Conservation (phyloP, 1,140 invertebrate genomes). For the Planococcus citri region DNA sequence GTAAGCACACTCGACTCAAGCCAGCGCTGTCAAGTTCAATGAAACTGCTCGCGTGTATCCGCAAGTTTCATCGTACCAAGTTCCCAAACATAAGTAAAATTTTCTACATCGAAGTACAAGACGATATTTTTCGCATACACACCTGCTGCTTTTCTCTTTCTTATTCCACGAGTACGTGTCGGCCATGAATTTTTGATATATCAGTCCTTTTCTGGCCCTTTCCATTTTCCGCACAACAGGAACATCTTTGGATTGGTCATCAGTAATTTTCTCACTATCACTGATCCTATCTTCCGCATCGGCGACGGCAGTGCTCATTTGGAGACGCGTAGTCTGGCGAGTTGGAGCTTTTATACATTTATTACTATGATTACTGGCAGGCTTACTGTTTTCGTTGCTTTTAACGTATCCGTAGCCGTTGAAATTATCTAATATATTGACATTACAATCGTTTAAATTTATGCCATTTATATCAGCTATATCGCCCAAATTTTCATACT, state of each 20-base stretch:
- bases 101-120: no score
- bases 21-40: neutral
- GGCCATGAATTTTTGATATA: neutral
- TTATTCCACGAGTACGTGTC: neutral
- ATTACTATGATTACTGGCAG: neutral
- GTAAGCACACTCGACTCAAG: neutral
- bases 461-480: neutral
- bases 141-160: neutral
- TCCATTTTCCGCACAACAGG: neutral
- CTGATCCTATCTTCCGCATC: neutral
- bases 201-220: neutral
- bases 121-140: neutral
- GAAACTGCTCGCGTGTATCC: neutral
- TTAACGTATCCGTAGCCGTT: neutral
- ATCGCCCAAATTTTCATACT: neutral
- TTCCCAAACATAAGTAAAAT: no score
- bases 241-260: neutral
- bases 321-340: no score
- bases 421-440: neutral
- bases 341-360: neutral
- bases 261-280: neutral
- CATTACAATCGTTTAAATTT: neutral
- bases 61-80: no score
- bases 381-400: neutral
- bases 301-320: neutral